Base-by-base conservation (phyloP, 2,888 invertebrate species). In the Cataglyphis altisquamis region DNA sequence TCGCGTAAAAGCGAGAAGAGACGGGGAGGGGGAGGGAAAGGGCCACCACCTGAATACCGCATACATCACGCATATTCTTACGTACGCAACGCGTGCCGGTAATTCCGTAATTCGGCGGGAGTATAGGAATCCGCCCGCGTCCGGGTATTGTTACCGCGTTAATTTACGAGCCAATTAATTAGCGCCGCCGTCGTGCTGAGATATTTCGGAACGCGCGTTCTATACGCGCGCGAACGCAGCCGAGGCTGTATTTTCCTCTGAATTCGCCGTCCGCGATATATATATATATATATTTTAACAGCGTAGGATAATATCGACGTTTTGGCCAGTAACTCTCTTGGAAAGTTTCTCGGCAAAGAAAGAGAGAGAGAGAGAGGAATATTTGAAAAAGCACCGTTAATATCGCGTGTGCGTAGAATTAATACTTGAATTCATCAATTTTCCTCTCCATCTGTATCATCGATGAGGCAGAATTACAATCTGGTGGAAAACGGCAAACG, bases 101-200 rank as follows among this genome's bases (percentile, higher is more conserved):
- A 89, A 90, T 90, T 88, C 89, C 90, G 87, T 84, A 90, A 90
- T 90, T 88, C 86, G 87, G 64, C 84, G 87, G 70, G 74, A 66
- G 84, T 84, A 67, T 73, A 77, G 81, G 86, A 32, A 29, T 70
- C 82, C 57, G 73, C 32, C 75, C 67, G 45, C 36, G 67, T 41
- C 85, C 87, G 85, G 86, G 89, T 93, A 94, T 94, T 94, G 94
- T 94, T 91, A 90, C 75, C 89, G 85, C 88, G 91, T 90, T 94
- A 94, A 94, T 94, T 94, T 94, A 94, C 94, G 94, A 93, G 91
- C 93, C 94, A 93, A 94, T 94, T 94, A 94, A 94, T 94, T 94
- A 93, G 91, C 89, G 85, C 89, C 36, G 48, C 48, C 86, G 82
- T 83, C 87, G 86, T 84, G 75, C 90, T 87, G 84, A 87, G 90